These are phyloP conservation scores for Helostoma temminkii DNA, from an alignment of 2,797 vertebrate species.

Conservation along the genomic window DNA sequence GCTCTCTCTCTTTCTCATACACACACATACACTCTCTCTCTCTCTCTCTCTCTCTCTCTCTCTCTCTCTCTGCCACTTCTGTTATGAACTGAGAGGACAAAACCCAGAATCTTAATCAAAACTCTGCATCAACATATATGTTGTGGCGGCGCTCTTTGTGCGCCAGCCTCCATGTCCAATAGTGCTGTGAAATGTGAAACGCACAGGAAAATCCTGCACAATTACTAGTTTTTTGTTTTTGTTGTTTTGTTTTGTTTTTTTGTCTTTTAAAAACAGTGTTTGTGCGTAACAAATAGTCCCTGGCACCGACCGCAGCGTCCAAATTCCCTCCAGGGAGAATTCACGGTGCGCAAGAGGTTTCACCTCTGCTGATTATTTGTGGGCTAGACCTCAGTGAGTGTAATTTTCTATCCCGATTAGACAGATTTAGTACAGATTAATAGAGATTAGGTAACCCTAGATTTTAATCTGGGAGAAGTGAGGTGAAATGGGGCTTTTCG, in stretches of 20 bases:
- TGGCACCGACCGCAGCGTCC: slow-evolving; percentile 42
- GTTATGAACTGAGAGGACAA: slow-evolving; percentile 22
- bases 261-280: slow-evolving; percentile 10
- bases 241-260: too few relatives aligned
- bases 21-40: too few relatives aligned
- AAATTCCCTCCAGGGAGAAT: slow-evolving; percentile 64
- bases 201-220: slow-evolving; percentile 37
- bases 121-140: slow-evolving; percentile 52
- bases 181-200: slow-evolving; percentile 23
- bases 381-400: slow-evolving; percentile 63
- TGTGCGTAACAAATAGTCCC: slow-evolving; percentile 45
- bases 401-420: slow-evolving; percentile 77
- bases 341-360: slow-evolving; percentile 52
- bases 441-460: slow-evolving; percentile 79
- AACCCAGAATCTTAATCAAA: slow-evolving; percentile 59
- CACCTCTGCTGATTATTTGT: slow-evolving; percentile 72
- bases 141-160: slow-evolving; percentile 55
- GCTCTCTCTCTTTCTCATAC: slow-evolving; percentile 17
- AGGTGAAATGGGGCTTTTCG: slow-evolving; percentile 59
- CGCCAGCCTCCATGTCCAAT: slow-evolving; percentile 45
- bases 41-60: slow-evolving; percentile 4
- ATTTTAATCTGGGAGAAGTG: slow-evolving; percentile 73
- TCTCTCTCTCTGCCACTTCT: slow-evolving; percentile 33
- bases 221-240: slow-evolving; percentile 25
- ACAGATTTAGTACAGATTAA: slow-evolving; percentile 82